These are phyloP conservation scores for Tetragnatha montana DNA, from an alignment of 2,888 invertebrate genomes.

Conservation along the genomic window DNA sequence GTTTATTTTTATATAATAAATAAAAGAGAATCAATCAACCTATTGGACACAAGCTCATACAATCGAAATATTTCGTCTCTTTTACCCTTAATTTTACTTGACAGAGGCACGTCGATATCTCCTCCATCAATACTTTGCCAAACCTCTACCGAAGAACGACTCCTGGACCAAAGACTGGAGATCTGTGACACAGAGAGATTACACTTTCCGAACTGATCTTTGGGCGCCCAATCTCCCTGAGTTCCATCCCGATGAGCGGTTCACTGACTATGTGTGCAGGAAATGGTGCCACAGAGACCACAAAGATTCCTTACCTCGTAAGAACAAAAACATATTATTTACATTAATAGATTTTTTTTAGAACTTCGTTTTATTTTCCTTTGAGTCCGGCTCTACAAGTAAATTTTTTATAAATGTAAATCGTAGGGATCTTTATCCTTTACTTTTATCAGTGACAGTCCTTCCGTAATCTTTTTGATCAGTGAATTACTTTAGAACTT, in stretches of 20 bases:
- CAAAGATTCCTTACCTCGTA: conserved; percentile 22
- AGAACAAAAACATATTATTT: not conserved
- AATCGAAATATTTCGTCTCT: no score
- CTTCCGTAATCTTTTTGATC: no score
- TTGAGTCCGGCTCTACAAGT: not conserved
- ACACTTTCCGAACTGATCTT: conserved; percentile 7
- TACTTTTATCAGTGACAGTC: not conserved
- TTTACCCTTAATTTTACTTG: not conserved
- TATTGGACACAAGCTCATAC: no score
- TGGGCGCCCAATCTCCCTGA: conserved; percentile 47
- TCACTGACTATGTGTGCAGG: conserved; percentile 27
- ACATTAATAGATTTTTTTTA: not conserved
- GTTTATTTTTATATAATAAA: no score
- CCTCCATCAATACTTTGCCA: conserved; percentile 31
- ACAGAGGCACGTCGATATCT: conserved; percentile 18
- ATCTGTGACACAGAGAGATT: conserved; percentile 58
- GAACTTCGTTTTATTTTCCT: not conserved
- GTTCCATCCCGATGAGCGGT: not conserved
- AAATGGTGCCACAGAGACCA: conserved; percentile 52
- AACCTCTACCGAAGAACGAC: conserved; percentile 13
- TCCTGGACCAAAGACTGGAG: conserved; percentile 50
- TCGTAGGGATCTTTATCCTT: not conserved
- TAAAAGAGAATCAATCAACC: no score
- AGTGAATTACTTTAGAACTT: no score
- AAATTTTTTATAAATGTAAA: not conserved